These are phyloP conservation scores for Spatulosminthurus flaviceps DNA, from an alignment of 2,888 invertebrate genomes.

Conservation along the genomic window DNA sequence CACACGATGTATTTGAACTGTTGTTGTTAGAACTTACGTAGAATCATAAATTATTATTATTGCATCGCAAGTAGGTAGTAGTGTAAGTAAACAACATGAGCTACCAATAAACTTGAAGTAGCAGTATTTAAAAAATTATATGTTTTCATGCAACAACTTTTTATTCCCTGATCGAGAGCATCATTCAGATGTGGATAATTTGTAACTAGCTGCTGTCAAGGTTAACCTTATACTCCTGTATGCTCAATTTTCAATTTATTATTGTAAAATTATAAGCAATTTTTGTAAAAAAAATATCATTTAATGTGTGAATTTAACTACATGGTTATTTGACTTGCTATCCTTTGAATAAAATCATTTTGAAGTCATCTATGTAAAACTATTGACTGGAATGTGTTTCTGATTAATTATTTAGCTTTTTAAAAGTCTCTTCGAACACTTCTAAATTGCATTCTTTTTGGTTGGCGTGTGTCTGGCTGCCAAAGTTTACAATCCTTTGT, in stretches of 20 bases:
- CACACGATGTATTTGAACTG: background rate
- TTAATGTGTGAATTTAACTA: background rate
- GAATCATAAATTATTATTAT: no score
- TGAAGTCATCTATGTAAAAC: background rate
- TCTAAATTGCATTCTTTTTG: slow-evolving; percentile 53
- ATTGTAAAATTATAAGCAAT: background rate
- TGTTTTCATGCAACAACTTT: no score
- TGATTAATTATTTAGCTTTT: background rate
- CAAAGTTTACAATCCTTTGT: slow-evolving; percentile 53
- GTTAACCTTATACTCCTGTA: no score
- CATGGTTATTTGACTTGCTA: background rate
- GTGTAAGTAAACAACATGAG: no score
- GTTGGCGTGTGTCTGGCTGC: slow-evolving; percentile 53
- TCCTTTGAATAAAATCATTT: slow-evolving; percentile 1
- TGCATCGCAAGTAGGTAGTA: no score
- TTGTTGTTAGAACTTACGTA: no score
- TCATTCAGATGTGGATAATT: no score
- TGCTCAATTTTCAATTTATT: background rate
- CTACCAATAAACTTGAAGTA: no score
- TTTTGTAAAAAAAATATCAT: slow-evolving; percentile 1
- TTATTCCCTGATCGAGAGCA: no score
- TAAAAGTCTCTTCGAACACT: slow-evolving; percentile 54
- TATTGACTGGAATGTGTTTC: slow-evolving; percentile 8
- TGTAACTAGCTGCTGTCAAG: no score
- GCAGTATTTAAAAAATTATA: no score